Percentiles rank a stretch among this genome's conserved stretches.
Conservation (phyloP, 2,797 vertebrate species). For the Cyclura pinguis region DNA sequence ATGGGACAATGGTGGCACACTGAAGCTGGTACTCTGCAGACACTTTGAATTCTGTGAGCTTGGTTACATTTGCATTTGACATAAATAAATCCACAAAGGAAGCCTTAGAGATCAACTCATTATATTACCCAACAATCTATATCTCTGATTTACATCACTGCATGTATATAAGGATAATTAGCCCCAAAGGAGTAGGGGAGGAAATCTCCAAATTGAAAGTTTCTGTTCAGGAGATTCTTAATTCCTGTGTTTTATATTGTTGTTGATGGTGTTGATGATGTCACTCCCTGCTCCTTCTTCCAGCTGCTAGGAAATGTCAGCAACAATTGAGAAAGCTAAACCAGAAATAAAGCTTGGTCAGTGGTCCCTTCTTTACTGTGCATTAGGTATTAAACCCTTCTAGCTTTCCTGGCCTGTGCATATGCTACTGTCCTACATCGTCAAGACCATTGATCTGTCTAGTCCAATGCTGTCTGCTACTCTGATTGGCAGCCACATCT, state of each 20-base stretch:
- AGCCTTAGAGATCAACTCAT: background rate
- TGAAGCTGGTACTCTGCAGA: background rate
- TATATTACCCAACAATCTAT: background rate
- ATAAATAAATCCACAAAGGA: too few species aligned
- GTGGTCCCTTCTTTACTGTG: background rate
- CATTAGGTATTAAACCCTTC: background rate
- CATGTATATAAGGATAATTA: background rate
- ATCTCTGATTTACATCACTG: background rate
- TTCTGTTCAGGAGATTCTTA: background rate
- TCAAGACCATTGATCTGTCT: background rate
- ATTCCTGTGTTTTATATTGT: background rate
- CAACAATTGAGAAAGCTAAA: background rate
- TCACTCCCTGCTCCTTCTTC: background rate
- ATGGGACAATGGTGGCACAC: background rate
- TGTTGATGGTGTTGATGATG: background rate
- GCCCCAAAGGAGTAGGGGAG: background rate
- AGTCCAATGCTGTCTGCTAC: background rate
- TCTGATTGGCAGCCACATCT: background rate
- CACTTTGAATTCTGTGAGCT: background rate
- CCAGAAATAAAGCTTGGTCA: background rate
- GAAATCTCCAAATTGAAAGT: background rate
- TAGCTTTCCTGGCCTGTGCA: background rate
- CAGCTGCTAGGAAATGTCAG: background rate
- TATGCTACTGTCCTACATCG: background rate
- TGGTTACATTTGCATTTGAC: background rate